These are phyloP conservation scores for Rhagonycha fulva DNA, from an alignment of 2,888 invertebrate genomes.

Conservation along the genomic window DNA sequence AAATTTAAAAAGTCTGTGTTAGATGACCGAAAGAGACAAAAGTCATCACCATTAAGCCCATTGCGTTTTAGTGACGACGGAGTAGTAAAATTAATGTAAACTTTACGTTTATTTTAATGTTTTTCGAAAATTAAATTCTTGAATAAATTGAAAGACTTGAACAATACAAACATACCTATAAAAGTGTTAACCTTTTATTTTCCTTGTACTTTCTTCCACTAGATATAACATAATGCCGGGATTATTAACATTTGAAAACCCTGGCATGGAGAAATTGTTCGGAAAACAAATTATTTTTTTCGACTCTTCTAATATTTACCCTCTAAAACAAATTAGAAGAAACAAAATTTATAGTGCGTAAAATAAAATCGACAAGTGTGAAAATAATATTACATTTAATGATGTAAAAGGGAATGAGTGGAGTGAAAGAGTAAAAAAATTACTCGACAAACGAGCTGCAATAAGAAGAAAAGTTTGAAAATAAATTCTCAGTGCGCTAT, in stretches of 20 bases:
- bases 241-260: constrained; percentile 21
- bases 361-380: constrained; percentile 7
- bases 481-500: constrained; percentile 31
- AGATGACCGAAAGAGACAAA: neutral
- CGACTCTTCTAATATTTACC: constrained; percentile 8
- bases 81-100: neutral
- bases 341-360: constrained; percentile 9
- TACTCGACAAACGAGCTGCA: constrained; percentile 20
- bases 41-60: neutral
- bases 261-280: constrained; percentile 15
- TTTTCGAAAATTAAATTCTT: constrained; percentile 1
- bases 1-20: too few relatives aligned
- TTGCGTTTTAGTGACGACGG: neutral
- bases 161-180: neutral
- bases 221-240: constrained; percentile 11
- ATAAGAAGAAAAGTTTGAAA: constrained; percentile 20
- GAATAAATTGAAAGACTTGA: neutral
- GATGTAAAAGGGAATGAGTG: constrained; percentile 4
- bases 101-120: neutral
- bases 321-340: constrained; percentile 4
- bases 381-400: constrained; percentile 20
- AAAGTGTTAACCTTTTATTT: constrained; percentile 1
- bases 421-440: constrained; percentile 18
- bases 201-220: constrained; percentile 15
- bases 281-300: constrained; percentile 11